Evolutionary conservation across 2,888 invertebrate species (phyloP).

Genomic region (Marronus borbonicus): DNA sequence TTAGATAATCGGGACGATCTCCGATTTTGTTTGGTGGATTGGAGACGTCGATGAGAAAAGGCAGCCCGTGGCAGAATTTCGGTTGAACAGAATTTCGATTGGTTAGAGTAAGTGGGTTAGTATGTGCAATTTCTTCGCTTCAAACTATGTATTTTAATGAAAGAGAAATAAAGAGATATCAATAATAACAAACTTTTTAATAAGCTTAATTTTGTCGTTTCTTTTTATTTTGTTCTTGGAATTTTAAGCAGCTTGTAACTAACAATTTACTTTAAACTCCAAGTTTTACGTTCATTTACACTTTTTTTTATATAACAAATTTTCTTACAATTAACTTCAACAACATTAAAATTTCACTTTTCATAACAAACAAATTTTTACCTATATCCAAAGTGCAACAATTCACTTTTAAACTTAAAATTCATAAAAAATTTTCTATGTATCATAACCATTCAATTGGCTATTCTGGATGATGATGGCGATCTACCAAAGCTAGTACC

Average conservation of each 20-base stretch:
- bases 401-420: no score
- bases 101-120: background rate
- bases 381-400: no score
- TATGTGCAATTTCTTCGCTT: background rate
- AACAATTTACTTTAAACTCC: background rate
- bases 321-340: no score
- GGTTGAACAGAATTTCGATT: background rate
- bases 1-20: conserved; percentile 16
- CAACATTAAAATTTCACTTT: no score
- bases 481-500: no score
- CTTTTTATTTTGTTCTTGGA: background rate
- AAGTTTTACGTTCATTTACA: no score
- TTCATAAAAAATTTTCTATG: no score
- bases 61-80: background rate
- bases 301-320: no score
- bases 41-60: background rate
- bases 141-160: background rate
- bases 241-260: background rate
- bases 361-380: no score
- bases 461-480: no score
- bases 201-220: background rate
- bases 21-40: conserved; percentile 15
- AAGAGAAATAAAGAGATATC: background rate
- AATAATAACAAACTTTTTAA: background rate
- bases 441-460: no score